These are phyloP conservation scores for Pristionchus mayeri DNA, from an alignment of 2,888 invertebrate genomes.

Conservation along the genomic window DNA sequence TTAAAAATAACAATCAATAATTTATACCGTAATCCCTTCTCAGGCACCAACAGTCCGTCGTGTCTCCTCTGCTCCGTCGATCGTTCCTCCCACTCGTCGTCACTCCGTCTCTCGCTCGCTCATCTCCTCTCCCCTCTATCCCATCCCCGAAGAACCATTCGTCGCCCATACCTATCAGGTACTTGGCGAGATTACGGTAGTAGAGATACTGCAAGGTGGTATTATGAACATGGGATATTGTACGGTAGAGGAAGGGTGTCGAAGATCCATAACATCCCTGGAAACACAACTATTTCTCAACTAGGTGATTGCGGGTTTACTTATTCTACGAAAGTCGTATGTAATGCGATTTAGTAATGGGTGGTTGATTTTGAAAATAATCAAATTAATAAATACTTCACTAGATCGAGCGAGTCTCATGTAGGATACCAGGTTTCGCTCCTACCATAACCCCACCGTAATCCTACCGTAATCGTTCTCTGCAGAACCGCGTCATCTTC, in stretches of 20 bases:
- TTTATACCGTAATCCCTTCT: no score
- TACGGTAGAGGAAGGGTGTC: no score
- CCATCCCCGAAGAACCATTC: conserved; percentile 63
- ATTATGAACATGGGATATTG: no score
- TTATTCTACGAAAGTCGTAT: no score
- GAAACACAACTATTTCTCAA: no score
- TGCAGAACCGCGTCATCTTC: conserved; percentile 29
- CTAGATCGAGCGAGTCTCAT: background rate
- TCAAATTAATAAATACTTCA: no score
- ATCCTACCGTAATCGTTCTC: background rate
- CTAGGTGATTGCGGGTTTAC: no score
- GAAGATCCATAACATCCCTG: no score
- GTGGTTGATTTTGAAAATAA: background rate
- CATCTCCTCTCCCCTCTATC: conserved; percentile 66
- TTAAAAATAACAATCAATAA: background rate
- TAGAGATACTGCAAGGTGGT: no score
- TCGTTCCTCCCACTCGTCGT: conserved; percentile 53
- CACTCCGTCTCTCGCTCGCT: conserved; percentile 62
- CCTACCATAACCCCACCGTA: background rate
- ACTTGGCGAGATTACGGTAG: no score
- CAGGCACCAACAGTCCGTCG: conserved; percentile 52
- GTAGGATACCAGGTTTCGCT: no score
- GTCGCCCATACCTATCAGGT: background rate
- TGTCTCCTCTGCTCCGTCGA: conserved; percentile 60
- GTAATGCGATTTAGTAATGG: background rate